Base-by-base conservation (phyloP, 2,113 vertebrate species). In the Procavia capensis region DNA sequence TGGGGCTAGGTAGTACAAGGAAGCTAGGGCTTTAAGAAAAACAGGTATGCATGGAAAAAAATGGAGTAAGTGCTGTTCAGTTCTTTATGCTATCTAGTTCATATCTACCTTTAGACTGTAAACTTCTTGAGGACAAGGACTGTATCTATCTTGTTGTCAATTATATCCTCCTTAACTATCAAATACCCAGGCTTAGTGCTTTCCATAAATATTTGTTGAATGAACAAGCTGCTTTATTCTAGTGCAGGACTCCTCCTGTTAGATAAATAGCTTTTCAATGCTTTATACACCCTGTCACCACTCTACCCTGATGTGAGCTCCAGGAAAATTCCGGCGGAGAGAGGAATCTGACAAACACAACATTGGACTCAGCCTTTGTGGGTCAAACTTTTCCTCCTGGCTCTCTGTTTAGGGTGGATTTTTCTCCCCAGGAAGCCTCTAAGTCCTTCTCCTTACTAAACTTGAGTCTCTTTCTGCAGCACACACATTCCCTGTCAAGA, bases 281-380 rank as follows among this genome's bases (percentile, higher is more conserved):
- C 90, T 94, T 95, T 80, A 92, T 13, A 79, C n/a, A 84, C n/a
- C n/a, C 61, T 64, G 24, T 89, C 47, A 22, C 34, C 3, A 89
- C 22, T 57, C 63, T 19, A 91, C 59, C 61, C 88, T 61, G 59
- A 64, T 57, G 39, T 34, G 64, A 96, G 8, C n/a, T 76, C 57
- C 75, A 78, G 57, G 68, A 78, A 87, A 86, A 88, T 93, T 29
- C 86, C 24, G 22, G 43, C 61, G 87, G 64, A 34, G 25, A 76
- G 39, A 91, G 34, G 25, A 88, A 85, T 93, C 83, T 91, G 66
- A 85, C 47, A 95, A n/a, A 89, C 36, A 50, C 50, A 91, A 91
- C 19, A 8, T 36, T 61, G 85, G 57, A 95, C 61, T 94, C 76
- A 95, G 3, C 9, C 43, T 90, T 79, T 78, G 22, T 57, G 43